A percentile compares a stretch with the other conserved stretches of the same genome.
phyloP scores from a whole-genome alignment of 2,113 vertebrate species.

The Phocoena sinus region DNA sequence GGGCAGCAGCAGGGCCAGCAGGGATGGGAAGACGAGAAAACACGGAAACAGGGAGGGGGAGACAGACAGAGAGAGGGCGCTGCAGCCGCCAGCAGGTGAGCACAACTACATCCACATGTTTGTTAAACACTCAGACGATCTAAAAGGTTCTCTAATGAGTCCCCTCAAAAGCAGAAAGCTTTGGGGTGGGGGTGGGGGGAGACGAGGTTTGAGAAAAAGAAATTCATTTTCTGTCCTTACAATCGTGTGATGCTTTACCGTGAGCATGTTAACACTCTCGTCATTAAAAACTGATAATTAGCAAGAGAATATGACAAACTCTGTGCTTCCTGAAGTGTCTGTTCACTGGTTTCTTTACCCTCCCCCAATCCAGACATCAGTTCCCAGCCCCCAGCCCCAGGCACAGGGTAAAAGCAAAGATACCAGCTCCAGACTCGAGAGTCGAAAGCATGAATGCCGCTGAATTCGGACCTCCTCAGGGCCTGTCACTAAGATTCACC shows the following conservation, averaged over 20 bases:
- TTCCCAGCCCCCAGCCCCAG: neutral
- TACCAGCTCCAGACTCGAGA: neutral
- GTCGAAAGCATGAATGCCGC: neutral
- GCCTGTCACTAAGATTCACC: neutral
- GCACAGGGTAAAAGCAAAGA: neutral
- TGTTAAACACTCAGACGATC: neutral
- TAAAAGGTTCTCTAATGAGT: neutral
- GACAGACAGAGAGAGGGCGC: neutral
- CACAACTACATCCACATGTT: neutral
- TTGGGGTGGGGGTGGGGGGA: too few relatives aligned
- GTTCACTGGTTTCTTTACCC: neutral
- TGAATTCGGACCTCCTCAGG: neutral
- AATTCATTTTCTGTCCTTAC: neutral
- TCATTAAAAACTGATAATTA: neutral
- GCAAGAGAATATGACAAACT: neutral
- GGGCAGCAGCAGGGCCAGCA: neutral
- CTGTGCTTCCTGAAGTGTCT: neutral
- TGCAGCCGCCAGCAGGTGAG: neutral
- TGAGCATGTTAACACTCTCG: neutral
- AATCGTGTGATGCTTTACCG: neutral
- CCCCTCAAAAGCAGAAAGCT: neutral
- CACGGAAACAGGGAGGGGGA: neutral
- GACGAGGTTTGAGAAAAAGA: neutral
- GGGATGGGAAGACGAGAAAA: neutral
- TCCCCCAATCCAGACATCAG: neutral